phyloP scores from a whole-genome alignment of 2,113 vertebrate species.

The Syngnathus typhle region DNA sequence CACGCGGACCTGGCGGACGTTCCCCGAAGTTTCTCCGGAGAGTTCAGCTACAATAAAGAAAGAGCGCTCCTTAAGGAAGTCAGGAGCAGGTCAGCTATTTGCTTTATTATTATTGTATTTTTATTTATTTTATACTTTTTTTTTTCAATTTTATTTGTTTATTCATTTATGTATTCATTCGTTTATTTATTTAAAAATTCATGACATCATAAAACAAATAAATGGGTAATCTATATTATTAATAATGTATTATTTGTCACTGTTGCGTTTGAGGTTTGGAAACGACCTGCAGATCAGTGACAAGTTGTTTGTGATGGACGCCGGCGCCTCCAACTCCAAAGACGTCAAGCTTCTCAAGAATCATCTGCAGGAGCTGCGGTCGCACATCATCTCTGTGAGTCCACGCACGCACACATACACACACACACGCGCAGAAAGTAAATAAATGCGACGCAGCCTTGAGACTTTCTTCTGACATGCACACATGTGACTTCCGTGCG shows the following conservation, averaged over 20 bases:
- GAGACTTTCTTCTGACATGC: no score
- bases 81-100: constrained; percentile 77
- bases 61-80: constrained; percentile 82
- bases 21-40: constrained; percentile 83
- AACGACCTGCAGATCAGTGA: constrained; percentile 88
- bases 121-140: neutral
- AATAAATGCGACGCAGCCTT: no score
- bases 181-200: neutral
- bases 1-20: constrained; percentile 92
- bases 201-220: neutral
- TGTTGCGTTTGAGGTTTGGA: constrained; percentile 78
- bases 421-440: no score
- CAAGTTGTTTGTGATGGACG: constrained; percentile 88
- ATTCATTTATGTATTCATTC: no score
- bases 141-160: neutral
- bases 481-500: neutral
- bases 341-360: constrained; percentile 90
- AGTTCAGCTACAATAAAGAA: constrained; percentile 91
- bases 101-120: neutral
- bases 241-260: neutral
- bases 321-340: constrained; percentile 89
- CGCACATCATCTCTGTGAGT: constrained; percentile 74
- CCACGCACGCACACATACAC: neutral
- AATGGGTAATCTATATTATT: neutral
- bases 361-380: constrained; percentile 88